These are phyloP conservation scores for Cheilosia grossa DNA, from an alignment of 2,888 invertebrate genomes.

Conservation along the genomic window DNA sequence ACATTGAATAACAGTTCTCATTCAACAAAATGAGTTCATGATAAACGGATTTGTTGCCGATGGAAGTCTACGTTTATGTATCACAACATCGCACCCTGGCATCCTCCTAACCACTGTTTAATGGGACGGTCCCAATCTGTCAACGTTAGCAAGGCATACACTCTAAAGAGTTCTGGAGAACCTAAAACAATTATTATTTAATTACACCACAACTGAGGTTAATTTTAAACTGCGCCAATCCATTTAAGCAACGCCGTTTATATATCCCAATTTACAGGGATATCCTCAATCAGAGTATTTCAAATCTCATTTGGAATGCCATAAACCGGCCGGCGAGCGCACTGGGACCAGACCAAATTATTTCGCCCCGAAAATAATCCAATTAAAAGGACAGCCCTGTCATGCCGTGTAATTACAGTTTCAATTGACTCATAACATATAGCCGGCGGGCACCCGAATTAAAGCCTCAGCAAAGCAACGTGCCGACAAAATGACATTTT, in stretches of 20 bases:
- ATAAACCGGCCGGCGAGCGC: conserved; percentile 45
- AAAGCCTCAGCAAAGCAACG: neutral
- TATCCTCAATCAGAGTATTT: conserved; percentile 43
- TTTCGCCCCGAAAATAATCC: conserved; percentile 73
- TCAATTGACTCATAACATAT: conserved; percentile 3
- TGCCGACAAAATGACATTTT: conserved; percentile 62
- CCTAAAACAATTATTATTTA: conserved; percentile 36
- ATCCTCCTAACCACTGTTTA: no score
- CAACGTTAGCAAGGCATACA: no score
- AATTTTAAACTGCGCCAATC: conserved; percentile 45
- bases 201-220: conserved; percentile 27
- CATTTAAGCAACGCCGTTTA: conserved; percentile 47
- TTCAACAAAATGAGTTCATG: no score
- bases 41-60: no score
- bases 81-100: no score
- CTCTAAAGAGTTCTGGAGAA: no score
- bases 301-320: conserved; percentile 59
- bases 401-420: conserved; percentile 59
- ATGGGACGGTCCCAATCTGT: no score
- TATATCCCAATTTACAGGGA: neutral
- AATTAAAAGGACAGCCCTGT: conserved; percentile 67
- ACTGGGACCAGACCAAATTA: conserved; percentile 65
- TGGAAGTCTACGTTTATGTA: no score
- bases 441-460: conserved; percentile 4
- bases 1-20: no score